Conservation (phyloP, 2,113 vertebrate species). For the Leptocoma aspasia region DNA sequence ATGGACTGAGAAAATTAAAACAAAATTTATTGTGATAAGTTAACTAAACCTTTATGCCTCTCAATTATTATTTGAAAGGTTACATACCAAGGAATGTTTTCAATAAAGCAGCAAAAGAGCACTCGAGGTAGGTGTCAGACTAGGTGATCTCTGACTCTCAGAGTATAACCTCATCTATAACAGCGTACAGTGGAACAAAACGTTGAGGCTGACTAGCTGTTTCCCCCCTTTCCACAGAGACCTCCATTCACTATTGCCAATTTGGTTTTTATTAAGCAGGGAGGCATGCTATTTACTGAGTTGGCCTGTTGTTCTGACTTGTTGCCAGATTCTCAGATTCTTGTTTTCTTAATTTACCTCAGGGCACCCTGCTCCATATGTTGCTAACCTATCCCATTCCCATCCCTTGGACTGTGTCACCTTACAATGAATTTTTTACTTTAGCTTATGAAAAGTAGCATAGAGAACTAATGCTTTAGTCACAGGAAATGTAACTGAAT, state of each 20-base stretch:
- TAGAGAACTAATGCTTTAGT: not conserved
- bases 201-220: not conserved
- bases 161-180: not conserved
- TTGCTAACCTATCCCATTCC: not conserved
- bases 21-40: not conserved
- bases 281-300: not conserved
- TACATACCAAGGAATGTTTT: not conserved
- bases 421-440: not conserved
- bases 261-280: not conserved
- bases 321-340: not conserved
- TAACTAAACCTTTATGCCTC: not conserved
- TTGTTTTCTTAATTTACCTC: not conserved
- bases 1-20: not conserved
- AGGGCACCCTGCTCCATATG: not conserved
- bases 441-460: not conserved
- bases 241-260: not conserved
- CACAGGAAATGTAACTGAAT: not conserved
- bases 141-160: not conserved
- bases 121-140: not conserved
- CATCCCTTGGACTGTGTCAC: not conserved
- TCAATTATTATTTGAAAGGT: not conserved
- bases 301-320: not conserved
- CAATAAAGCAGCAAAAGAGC: not conserved
- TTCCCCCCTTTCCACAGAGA: not conserved
- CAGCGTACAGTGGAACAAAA: not conserved